These are phyloP conservation scores for Hecatera dysodea DNA, from an alignment of 2,888 invertebrate species.

Conservation along the genomic window DNA sequence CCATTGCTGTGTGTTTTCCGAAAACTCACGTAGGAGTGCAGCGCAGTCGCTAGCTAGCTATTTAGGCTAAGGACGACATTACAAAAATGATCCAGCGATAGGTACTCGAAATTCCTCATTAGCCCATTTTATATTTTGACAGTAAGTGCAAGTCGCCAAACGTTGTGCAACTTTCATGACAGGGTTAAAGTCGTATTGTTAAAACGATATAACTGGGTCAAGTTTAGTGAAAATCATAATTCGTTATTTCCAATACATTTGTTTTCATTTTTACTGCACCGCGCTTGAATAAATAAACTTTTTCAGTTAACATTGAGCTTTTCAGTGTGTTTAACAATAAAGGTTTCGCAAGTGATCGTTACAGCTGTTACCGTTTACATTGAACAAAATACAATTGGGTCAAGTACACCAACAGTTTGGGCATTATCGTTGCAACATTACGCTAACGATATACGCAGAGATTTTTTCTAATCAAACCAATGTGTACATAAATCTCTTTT, in stretches of 20 bases:
- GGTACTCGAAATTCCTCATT: slow-evolving; percentile 50
- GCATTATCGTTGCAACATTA: slow-evolving; percentile 35
- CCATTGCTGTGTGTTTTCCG: slow-evolving; percentile 7
- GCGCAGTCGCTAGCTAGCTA: slow-evolving; percentile 11
- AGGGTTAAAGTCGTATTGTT: slow-evolving; percentile 81
- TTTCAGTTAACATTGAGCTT: slow-evolving; percentile 60
- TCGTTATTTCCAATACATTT: slow-evolving; percentile 38
- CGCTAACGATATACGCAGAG: slow-evolving; percentile 28
- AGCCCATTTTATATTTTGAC: slow-evolving; percentile 53
- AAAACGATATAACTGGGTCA: slow-evolving; percentile 80
- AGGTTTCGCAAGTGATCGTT: slow-evolving; percentile 52
- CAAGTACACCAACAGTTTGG: slow-evolving; percentile 53
- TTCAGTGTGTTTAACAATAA: slow-evolving; percentile 44
- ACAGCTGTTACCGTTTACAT: slow-evolving; percentile 43
- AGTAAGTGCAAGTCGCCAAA: slow-evolving; percentile 69
- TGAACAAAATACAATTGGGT: slow-evolving; percentile 54
- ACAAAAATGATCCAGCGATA: slow-evolving; percentile 23
- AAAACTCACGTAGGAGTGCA: background rate
- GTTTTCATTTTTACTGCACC: slow-evolving; percentile 36
- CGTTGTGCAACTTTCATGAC: slow-evolving; percentile 82
- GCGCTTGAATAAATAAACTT: slow-evolving; percentile 53
- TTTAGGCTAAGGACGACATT: slow-evolving; percentile 49
- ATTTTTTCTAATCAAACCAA: slow-evolving; percentile 28
- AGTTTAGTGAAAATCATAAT: slow-evolving; percentile 73
- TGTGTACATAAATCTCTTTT: slow-evolving; percentile 31